Evolutionary conservation across 2,797 vertebrate species (phyloP).

Genomic region (Menidia menidia): DNA sequence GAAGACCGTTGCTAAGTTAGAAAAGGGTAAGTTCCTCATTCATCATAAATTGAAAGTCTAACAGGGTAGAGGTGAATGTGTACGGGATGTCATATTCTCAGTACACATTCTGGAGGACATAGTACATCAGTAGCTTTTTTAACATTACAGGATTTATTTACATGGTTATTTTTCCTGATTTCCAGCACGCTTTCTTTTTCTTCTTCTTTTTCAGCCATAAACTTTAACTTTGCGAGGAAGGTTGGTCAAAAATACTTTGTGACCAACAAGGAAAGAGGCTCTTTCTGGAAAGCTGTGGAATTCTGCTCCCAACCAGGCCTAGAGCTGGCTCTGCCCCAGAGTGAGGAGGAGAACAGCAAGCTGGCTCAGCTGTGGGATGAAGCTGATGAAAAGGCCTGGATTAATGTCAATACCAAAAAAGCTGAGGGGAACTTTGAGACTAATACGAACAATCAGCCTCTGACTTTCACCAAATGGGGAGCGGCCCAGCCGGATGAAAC

Average conservation of each 20-base stretch:
- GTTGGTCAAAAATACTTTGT: constrained; percentile 28
- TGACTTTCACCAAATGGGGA: constrained; percentile 21
- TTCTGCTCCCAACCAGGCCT: constrained; percentile 34
- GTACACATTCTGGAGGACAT: background rate
- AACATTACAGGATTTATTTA: too few relatives aligned
- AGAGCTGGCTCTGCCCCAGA: constrained; percentile 34
- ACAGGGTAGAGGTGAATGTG: too few relatives aligned
- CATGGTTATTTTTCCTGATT: fast-evolving
- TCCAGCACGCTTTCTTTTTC: background rate
- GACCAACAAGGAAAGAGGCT: constrained; percentile 31
- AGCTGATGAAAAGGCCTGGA: constrained; percentile 5
- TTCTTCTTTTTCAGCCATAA: constrained; percentile 19
- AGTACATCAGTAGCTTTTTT: too few relatives aligned
- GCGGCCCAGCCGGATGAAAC: constrained; percentile 1
- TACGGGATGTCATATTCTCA: background rate
- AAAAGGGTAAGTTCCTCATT: constrained; percentile 12
- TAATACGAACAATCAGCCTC: constrained; percentile 9
- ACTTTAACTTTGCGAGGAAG: constrained; percentile 33
- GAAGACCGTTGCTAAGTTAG: constrained; percentile 2
- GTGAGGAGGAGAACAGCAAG: constrained; percentile 19
- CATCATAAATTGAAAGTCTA: too few relatives aligned
- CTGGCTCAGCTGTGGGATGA: constrained; percentile 30
- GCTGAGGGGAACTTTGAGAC: constrained; percentile 2
- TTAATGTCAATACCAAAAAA: constrained; percentile 24
- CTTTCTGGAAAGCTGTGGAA: constrained; percentile 14